phyloP scores from a whole-genome alignment of 1,140 invertebrate genomes.

The Physella acuta region DNA sequence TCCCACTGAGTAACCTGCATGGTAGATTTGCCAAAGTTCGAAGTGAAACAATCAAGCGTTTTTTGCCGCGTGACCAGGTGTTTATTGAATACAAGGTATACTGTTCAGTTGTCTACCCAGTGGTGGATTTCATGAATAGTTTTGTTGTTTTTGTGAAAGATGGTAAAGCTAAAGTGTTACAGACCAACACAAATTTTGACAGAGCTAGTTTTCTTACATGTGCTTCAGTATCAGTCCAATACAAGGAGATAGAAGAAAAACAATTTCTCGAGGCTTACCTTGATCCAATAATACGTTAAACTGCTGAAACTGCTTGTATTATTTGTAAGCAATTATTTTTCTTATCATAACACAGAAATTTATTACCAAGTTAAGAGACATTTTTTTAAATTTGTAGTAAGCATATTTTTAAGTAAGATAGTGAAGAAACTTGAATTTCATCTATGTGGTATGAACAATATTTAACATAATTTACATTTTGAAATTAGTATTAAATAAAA shows the following conservation, averaged over 20 bases:
- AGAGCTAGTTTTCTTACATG: conserved; percentile 37
- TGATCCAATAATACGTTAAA: too few relatives aligned
- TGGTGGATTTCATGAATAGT: conserved; percentile 36
- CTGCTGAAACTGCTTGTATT: too few relatives aligned
- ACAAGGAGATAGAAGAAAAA: conserved; percentile 38
- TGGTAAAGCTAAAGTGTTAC: conserved; percentile 35
- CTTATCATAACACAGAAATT: too few relatives aligned
- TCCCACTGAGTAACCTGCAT: conserved; percentile 32
- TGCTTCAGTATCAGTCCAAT: conserved; percentile 36
- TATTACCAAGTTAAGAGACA: too few relatives aligned
- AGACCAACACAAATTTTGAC: conserved; percentile 45
- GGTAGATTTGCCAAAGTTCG: conserved; percentile 39
- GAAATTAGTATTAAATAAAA: too few relatives aligned
- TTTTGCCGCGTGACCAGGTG: conserved; percentile 37
- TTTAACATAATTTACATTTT: too few relatives aligned
- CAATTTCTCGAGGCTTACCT: conserved; percentile 35
- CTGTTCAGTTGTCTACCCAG: conserved; percentile 41
- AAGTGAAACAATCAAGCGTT: conserved; percentile 32
- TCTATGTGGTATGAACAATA: too few relatives aligned
- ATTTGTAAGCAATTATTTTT: too few relatives aligned
- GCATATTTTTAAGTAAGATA: too few relatives aligned
- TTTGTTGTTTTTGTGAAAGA: conserved; percentile 43
- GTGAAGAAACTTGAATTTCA: too few relatives aligned
- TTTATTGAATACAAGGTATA: conserved; percentile 50
- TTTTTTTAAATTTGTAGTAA: too few relatives aligned